A percentile compares a stretch with the other conserved stretches of the same genome.
Evolutionary conservation across 2,888 invertebrate species (phyloP).

Genomic region (Emesis furor): DNA sequence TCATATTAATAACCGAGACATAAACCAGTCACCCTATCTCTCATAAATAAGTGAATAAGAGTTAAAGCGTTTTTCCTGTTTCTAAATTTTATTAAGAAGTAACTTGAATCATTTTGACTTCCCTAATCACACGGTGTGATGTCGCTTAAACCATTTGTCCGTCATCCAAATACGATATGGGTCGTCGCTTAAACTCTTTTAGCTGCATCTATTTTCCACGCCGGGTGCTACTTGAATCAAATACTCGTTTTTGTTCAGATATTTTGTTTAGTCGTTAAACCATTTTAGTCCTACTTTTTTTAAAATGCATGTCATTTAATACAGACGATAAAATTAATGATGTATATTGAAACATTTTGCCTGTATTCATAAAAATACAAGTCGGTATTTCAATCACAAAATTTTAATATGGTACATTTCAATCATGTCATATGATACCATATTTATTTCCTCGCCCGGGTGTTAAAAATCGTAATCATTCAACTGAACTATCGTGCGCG

Average conservation of each 20-base stretch:
- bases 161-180: too few species aligned
- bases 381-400: slow-evolving; percentile 37
- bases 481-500: slow-evolving; percentile 33
- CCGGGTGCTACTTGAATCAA: slow-evolving; percentile 34
- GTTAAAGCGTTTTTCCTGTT: slow-evolving; percentile 29
- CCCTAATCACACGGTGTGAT: too few species aligned
- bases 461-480: slow-evolving; percentile 35
- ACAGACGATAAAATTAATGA: slow-evolving; percentile 32
- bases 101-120: slow-evolving; percentile 24
- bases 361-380: slow-evolving; percentile 37
- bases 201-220: slow-evolving; percentile 39
- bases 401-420: slow-evolving; percentile 40
- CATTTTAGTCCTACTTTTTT: slow-evolving; percentile 29
- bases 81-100: slow-evolving; percentile 34
- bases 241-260: slow-evolving; percentile 22
- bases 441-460: slow-evolving; percentile 33
- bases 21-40: slow-evolving; percentile 34
- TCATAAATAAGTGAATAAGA: slow-evolving; percentile 32
- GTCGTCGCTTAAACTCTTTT: slow-evolving; percentile 14
- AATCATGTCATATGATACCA: slow-evolving; percentile 45
- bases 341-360: slow-evolving; percentile 33
- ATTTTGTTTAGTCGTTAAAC: neutral
- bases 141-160: too few species aligned
- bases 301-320: slow-evolving; percentile 34
- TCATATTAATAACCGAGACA: slow-evolving; percentile 18